Evolutionary conservation across 2,113 vertebrate species (phyloP).

Genomic region (Bambusicola thoracicus): DNA sequence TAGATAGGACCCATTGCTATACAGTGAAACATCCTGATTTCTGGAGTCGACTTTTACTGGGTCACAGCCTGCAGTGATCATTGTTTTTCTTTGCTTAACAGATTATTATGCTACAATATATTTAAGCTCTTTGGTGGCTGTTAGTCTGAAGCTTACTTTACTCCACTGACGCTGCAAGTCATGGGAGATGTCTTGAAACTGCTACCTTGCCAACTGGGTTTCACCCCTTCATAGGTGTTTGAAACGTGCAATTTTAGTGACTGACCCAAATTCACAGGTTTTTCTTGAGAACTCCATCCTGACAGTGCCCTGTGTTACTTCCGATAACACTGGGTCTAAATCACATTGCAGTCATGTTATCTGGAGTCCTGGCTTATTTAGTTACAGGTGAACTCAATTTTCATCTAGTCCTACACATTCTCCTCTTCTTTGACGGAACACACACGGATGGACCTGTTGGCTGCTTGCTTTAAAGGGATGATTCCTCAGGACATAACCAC

Average conservation of each 20-base stretch:
- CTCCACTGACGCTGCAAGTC: accelerated
- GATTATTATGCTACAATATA: accelerated
- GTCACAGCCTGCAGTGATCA: too few species aligned
- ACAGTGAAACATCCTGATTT: not conserved
- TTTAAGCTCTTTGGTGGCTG: accelerated
- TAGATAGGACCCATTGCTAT: not conserved
- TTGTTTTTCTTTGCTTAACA: not conserved
- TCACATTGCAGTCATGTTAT: accelerated
- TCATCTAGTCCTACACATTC: accelerated
- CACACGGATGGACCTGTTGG: not conserved
- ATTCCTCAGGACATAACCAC: accelerated
- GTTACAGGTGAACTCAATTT: accelerated
- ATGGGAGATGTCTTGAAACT: accelerated
- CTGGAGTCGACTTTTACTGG: not conserved
- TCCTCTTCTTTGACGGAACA: not conserved
- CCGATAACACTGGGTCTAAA: accelerated
- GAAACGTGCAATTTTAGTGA: not conserved
- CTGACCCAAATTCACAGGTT: not conserved
- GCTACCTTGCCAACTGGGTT: not conserved
- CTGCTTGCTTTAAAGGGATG: not conserved
- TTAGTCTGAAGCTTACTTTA: not conserved
- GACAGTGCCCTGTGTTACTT: accelerated
- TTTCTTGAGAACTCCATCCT: not conserved
- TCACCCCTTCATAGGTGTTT: accelerated
- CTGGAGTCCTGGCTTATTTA: not conserved